These are phyloP conservation scores for Brachyistius frenatus DNA, from an alignment of 2,113 vertebrate species.

Conservation along the genomic window DNA sequence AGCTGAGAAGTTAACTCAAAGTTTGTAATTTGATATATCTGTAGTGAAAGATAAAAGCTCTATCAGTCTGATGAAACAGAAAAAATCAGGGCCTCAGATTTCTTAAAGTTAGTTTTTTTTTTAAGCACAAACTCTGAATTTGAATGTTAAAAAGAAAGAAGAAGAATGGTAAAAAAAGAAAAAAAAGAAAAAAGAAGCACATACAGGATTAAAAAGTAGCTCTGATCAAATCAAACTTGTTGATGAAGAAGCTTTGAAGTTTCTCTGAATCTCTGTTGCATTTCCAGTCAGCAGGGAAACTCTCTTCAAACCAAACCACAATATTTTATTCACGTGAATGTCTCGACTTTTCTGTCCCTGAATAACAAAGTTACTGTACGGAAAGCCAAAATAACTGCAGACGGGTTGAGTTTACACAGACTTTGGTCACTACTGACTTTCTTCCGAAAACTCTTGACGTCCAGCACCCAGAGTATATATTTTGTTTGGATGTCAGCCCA, in stretches of 20 bases:
- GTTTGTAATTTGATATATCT: no score
- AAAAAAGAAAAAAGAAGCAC: not conserved
- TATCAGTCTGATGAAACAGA: no score
- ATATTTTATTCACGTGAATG: not conserved
- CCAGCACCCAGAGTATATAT: not conserved
- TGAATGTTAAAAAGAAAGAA: no score
- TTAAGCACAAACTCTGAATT: no score
- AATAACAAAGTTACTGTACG: not conserved
- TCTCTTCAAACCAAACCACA: not conserved
- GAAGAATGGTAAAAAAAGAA: no score
- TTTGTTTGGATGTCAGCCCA: not conserved
- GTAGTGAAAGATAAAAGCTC: no score
- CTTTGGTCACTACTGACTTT: not conserved
- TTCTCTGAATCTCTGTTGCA: not conserved
- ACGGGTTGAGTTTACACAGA: not conserved
- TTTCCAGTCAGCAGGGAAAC: slow-evolving; percentile 4
- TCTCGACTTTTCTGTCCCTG: not conserved
- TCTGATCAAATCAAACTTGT: slow-evolving; percentile 17
- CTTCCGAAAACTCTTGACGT: not conserved
- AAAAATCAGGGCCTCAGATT: no score
- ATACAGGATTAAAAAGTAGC: slow-evolving; percentile 5
- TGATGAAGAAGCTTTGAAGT: not conserved
- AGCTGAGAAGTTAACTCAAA: no score
- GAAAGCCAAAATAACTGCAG: not conserved
- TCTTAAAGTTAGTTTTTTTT: no score